A percentile compares a stretch with the other conserved stretches of the same genome.
phyloP scores from a whole-genome alignment of 2,113 vertebrate genomes.

The Chaetura pelagica region DNA sequence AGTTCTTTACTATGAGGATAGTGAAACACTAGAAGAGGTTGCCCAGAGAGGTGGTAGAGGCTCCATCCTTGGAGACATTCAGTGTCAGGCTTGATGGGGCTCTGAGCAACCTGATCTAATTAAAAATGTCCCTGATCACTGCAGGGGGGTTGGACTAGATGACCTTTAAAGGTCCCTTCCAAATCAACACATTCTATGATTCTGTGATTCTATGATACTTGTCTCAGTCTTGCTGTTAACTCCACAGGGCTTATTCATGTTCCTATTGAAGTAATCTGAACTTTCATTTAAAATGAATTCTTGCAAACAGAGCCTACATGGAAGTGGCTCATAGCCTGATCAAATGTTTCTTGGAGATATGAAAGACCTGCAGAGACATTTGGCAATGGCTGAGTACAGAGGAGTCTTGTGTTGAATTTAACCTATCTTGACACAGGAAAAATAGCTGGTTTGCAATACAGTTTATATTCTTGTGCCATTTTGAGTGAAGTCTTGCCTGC shows the following conservation, averaged over 20 bases:
- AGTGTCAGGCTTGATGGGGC: too few relatives aligned
- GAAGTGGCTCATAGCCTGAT: neutral
- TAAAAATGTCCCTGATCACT: too few relatives aligned
- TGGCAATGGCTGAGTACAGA: neutral
- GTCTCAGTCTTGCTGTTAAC: neutral
- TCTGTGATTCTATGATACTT: neutral
- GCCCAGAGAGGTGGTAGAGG: too few relatives aligned
- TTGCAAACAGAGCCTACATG: neutral
- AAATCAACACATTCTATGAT: too few relatives aligned
- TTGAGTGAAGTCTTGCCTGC: neutral
- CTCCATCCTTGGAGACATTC: too few relatives aligned
- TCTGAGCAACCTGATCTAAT: too few relatives aligned
- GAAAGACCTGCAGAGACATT: neutral
- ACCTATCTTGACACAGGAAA: neutral
- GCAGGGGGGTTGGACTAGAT: too few relatives aligned
- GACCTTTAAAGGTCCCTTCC: too few relatives aligned
- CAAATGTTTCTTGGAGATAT: neutral
- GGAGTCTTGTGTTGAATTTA: neutral
- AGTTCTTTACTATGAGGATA: too few relatives aligned
- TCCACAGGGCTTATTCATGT: neutral
- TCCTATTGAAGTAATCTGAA: neutral
- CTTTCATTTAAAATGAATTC: neutral
- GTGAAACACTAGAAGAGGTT: too few relatives aligned
- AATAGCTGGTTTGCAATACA: neutral
- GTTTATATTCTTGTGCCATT: neutral